A percentile compares a stretch with the other conserved stretches of the same genome.
These are phyloP conservation scores for Apostichopus japonicus DNA, from an alignment of 35 echinoderm and acorn worm genomes.

Conservation along the genomic window DNA sequence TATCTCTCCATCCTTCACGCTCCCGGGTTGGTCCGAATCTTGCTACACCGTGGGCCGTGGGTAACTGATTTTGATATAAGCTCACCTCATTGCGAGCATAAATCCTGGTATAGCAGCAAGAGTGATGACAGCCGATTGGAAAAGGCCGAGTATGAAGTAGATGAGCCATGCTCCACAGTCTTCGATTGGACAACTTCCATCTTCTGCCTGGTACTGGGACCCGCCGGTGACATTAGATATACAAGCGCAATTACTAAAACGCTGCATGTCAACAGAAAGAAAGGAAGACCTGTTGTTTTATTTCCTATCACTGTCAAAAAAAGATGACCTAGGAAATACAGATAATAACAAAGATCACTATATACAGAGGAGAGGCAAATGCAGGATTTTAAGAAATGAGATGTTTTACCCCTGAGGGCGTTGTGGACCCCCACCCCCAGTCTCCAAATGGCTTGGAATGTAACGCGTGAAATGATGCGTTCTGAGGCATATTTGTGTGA, in stretches of 20 bases:
- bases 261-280: background rate
- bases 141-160: slow-evolving; percentile 21
- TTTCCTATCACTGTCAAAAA: too few species aligned
- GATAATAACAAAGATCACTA: background rate
- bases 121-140: background rate
- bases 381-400: too few species aligned
- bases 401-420: too few species aligned
- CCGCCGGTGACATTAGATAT: background rate
- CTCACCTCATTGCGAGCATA: slow-evolving; percentile 23
- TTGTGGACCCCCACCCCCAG: too few species aligned
- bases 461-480: too few species aligned
- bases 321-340: too few species aligned
- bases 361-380: too few species aligned
- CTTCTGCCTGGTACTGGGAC: background rate
- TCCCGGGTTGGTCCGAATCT: too few species aligned
- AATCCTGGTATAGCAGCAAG: slow-evolving; percentile 30
- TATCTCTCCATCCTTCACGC: too few species aligned
- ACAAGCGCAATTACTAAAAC: background rate
- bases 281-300: background rate
- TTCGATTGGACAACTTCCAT: slow-evolving; percentile 2
- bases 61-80: background rate
- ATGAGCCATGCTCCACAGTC: background rate
- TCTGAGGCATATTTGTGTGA: too few species aligned
- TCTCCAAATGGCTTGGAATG: too few species aligned
- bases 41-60: too few species aligned